Base-by-base conservation (phyloP, 1,140 invertebrate species). In the Drosophila pandora region DNA sequence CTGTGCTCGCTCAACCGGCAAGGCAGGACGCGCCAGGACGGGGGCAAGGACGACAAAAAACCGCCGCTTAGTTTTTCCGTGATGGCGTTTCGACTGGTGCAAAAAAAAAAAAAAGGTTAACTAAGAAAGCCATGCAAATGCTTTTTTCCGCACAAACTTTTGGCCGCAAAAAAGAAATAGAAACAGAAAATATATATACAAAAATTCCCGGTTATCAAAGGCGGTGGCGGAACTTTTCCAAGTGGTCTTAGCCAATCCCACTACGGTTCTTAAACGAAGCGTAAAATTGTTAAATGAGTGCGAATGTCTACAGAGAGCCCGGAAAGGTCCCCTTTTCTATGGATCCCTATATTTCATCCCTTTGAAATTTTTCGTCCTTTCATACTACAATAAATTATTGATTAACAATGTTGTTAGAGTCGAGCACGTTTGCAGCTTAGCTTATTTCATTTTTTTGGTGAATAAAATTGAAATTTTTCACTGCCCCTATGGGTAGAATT, bases 281-380 rank as follows among this genome's bases (percentile, higher is more conserved):
- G 80, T 89, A 68, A 89, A 89, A 90, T 89, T 90, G 84, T 90
- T 90, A 90, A 90, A 87, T 90, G 81, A 90, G 88, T 90, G 88
- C 79, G 68, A 90, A 87, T 55, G 61, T 72, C 76, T 69, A 62
- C 56, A 25, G 56, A 22, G 41, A 28, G 25, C 12, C 12, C 34
- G 50, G 45, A 48, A 53, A 52, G 54, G 53, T 37, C 10, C 30
- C 23, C 32, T 39, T 7, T 54, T 54, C 34, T 21, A 13, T 23
- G 21, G 45, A 17, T 22, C 21, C 32, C 32, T 23, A 50, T 25
- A 39, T 21, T 53, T 57, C 50, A n/a, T 34, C 41, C 25, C 28
- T 39, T 77, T 57, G 50, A 28, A 55, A 68, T 63, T 49, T 79
- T 79, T 37, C 22, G 39, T 23, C 13, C 28, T 53, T 22, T 53